Evolutionary conservation across 1,140 invertebrate genomes (phyloP).

Genomic region (Lasioglossum baleicum): DNA sequence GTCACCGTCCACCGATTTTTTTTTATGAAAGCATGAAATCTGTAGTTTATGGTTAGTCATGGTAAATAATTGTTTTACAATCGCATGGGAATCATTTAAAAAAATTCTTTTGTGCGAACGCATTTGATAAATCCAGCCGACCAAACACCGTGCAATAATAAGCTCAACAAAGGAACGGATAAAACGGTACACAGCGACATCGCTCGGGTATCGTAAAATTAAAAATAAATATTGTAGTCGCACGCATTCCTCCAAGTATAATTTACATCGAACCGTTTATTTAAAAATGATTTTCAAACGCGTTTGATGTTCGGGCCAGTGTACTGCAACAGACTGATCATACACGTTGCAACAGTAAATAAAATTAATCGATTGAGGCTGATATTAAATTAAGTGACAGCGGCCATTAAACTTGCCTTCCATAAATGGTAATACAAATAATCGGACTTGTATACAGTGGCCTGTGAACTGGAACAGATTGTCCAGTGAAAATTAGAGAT

Average conservation of each 20-base stretch:
- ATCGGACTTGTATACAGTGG: not conserved
- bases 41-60: too few relatives aligned
- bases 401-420: not conserved
- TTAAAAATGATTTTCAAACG: constrained; percentile 21
- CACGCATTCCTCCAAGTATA: not conserved
- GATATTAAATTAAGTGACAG: constrained; percentile 25
- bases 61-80: too few relatives aligned
- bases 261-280: not conserved
- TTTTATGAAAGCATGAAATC: too few relatives aligned
- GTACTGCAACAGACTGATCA: not conserved
- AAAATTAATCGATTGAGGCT: constrained; percentile 4
- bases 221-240: not conserved
- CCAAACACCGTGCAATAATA: too few relatives aligned
- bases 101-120: too few relatives aligned
- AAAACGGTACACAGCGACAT: too few relatives aligned
- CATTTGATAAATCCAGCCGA: too few relatives aligned
- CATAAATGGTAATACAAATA: constrained; percentile 6
- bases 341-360: constrained; percentile 5
- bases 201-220: not conserved
- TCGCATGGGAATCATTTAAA: too few relatives aligned
- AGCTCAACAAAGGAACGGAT: too few relatives aligned
- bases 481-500: not conserved
- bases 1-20: too few relatives aligned
- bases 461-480: constrained; percentile 3
- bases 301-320: too few relatives aligned